Conservation (phyloP, 2,113 vertebrate species). For the Cynoglossus semilaevis region DNA sequence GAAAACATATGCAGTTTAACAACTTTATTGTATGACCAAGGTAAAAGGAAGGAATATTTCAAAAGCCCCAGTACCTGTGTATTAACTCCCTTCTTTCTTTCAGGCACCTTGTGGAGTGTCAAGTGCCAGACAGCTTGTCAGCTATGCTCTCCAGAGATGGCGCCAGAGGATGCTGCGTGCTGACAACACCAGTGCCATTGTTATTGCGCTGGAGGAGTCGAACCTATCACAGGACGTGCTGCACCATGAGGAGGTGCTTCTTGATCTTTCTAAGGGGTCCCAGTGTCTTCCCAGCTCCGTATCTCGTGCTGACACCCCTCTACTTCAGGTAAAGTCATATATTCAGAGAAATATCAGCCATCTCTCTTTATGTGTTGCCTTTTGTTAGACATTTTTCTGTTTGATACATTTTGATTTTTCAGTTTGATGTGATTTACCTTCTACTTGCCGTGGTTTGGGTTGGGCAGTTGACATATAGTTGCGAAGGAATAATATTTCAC, state of each 20-base stretch:
- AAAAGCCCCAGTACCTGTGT: neutral
- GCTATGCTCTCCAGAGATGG: conserved; percentile 88
- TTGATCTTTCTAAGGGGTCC: conserved; percentile 84
- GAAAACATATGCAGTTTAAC: neutral
- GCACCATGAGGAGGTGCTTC: conserved; percentile 83
- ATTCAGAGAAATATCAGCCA: no score
- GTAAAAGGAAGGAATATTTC: no score
- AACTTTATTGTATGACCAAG: no score
- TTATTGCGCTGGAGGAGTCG: conserved; percentile 84
- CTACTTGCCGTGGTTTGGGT: no score
- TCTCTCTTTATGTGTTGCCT: no score
- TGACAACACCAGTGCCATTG: conserved; percentile 95
- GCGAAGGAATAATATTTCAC: no score
- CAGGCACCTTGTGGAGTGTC: conserved; percentile 86
- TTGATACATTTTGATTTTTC: no score
- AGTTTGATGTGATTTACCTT: no score
- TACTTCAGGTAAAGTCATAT: conserved; percentile 45
- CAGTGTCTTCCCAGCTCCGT: conserved; percentile 63
- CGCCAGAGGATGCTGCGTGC: conserved; percentile 92
- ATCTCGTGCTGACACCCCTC: conserved; percentile 80
- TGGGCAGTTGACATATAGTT: no score
- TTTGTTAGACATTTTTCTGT: no score
- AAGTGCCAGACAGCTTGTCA: conserved; percentile 88
- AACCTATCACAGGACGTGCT: conserved; percentile 67
- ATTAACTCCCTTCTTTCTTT: neutral